Base-by-base conservation (phyloP, 2,113 vertebrate species). In the Malurus elegans region DNA sequence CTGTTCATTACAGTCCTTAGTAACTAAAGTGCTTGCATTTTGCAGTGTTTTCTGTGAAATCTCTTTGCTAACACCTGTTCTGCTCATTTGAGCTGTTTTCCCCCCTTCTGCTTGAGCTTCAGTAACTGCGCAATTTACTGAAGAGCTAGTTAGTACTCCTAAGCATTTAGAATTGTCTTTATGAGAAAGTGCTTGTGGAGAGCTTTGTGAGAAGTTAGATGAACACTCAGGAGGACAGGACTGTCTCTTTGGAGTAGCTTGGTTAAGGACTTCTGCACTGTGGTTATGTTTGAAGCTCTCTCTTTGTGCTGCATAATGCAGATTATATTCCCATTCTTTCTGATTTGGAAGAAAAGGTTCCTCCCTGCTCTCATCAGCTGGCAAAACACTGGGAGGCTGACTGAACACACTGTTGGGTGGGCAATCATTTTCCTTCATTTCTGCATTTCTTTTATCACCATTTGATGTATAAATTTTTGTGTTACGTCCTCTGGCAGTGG, bases 21-120 rank as follows among this genome's bases (percentile, higher is more conserved):
- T 85, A 81, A 50, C 21, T 80, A 56, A 91, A 94, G 58, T 94
- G 57, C 85, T 91, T 90, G 79, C 69, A 83, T 90, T 95, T 94
- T 88, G 90, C 54, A 21, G 67, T 90, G 91, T 69, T 90, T 62
- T 81, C 88, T 85, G 87, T 80, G 75, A 86, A 84, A 47, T 78
- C 53, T 81, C 74, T 81, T 95, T 85, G 73, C n/a, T 78, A 57
- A 89, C 58, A 88, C 18, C 58, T 51, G 10, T 51, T 83, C 82
- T 91, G 54, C 53, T 93, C 50, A 31, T n/a, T 61, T 75, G 88
- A 92, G 88, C 78, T 62, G 14, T 31, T 66, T 64, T 70, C 29
- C 20, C 53, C 56, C 5, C 50, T 87, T 82, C 58, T 88, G 51
- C 92, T 82, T 56, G 44, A 82, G 70, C 51, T 72, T 92, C 84